These are phyloP conservation scores for Fragum whitleyi DNA, from an alignment of 2,888 invertebrate genomes.

Conservation along the genomic window DNA sequence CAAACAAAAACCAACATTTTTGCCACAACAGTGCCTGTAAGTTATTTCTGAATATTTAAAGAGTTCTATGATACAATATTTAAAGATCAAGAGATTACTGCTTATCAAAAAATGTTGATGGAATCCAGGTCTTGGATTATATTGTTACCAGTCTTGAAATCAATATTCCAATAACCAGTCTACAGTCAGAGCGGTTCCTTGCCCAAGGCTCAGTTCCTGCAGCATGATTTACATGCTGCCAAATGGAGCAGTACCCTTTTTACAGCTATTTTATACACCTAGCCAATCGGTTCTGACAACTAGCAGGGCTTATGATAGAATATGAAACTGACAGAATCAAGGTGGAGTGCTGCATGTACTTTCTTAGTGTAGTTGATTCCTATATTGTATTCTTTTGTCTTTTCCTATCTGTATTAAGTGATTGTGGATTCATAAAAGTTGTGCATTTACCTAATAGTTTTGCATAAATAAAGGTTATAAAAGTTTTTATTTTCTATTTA, in stretches of 20 bases:
- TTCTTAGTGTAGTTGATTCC: not conserved
- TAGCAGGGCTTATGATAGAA: not conserved
- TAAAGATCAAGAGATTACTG: slow-evolving; percentile 6
- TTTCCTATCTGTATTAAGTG: too few relatives aligned
- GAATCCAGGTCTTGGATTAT: slow-evolving; percentile 8
- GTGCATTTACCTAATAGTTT: too few relatives aligned
- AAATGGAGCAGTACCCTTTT: not conserved
- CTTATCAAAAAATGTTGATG: slow-evolving; percentile 10
- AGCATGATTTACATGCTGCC: not conserved
- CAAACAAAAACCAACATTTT: too few relatives aligned
- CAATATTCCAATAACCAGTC: slow-evolving; percentile 27
- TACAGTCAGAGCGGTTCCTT: slow-evolving; percentile 3
- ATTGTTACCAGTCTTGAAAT: slow-evolving; percentile 19
- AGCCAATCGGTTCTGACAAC: not conserved
- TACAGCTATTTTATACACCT: not conserved
- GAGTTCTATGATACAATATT: not conserved
- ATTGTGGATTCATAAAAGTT: too few relatives aligned
- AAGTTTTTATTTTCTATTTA: too few relatives aligned
- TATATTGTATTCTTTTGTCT: not conserved
- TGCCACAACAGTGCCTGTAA: too few relatives aligned
- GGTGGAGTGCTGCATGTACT: not conserved
- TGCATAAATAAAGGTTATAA: too few relatives aligned
- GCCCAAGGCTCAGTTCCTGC: slow-evolving; percentile 14
- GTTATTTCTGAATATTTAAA: too few relatives aligned
- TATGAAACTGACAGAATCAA: not conserved